Percentiles rank a stretch among this genome's conserved stretches.
Conservation (phyloP, 2,797 vertebrate species). For the Lagodon rhomboides region DNA sequence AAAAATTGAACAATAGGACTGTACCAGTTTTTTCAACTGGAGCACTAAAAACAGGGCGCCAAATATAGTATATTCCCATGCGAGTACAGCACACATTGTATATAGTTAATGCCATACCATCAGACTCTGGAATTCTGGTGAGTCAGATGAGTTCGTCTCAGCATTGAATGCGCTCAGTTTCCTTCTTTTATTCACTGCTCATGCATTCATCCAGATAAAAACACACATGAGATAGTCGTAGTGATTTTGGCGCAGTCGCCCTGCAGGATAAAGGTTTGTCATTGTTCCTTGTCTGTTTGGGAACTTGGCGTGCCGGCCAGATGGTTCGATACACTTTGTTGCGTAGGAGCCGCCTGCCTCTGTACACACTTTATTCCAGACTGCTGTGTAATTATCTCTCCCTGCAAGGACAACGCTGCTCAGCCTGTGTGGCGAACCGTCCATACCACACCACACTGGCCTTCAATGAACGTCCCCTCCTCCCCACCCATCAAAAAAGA, state of each 20-base stretch:
- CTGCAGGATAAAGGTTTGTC: conserved; percentile 32
- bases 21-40: not conserved
- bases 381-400: conserved; percentile 73
- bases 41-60: not conserved
- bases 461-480: conserved; percentile 54
- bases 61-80: not conserved
- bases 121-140: not conserved
- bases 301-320: conserved; percentile 22
- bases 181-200: not conserved
- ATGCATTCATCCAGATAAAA: conserved; percentile 3
- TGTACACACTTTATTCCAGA: conserved; percentile 59
- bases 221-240: conserved; percentile 4
- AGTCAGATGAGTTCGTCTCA: conserved; percentile 38
- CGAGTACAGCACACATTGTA: not conserved
- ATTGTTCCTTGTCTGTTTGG: conserved; percentile 47
- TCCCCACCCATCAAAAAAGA: conserved; percentile 28
- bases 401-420: conserved; percentile 59
- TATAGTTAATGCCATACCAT: too few relatives aligned
- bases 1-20: conserved; percentile 16
- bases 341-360: conserved; percentile 61
- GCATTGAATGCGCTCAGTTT: not conserved
- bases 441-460: conserved; percentile 64
- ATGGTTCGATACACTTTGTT: conserved; percentile 41
- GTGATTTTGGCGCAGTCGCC: not conserved
- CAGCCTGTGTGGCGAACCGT: conserved; percentile 62